Conservation (phyloP, 2,113 vertebrate species). For the Butastur rufipennis region DNA sequence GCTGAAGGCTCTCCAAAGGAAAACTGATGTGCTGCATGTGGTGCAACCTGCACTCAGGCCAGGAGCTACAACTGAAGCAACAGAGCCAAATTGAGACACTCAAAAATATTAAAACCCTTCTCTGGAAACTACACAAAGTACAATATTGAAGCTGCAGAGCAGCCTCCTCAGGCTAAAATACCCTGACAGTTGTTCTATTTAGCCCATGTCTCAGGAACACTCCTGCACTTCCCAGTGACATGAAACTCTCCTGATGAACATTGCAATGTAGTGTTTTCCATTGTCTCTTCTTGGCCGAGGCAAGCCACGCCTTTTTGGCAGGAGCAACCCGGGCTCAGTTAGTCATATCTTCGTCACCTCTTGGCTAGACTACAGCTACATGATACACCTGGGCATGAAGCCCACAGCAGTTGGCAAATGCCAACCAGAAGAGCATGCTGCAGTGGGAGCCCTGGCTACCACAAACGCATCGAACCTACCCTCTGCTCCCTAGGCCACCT, state of each 20-base stretch:
- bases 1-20: background rate
- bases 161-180: background rate
- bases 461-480: background rate
- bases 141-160: background rate
- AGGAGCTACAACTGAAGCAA: background rate
- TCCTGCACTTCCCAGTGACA: background rate
- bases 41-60: background rate
- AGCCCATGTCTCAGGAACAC: background rate
- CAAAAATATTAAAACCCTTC: background rate
- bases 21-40: background rate
- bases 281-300: background rate
- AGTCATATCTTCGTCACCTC: slow-evolving; percentile 18
- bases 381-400: slow-evolving; percentile 40
- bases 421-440: background rate
- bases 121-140: background rate
- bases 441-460: background rate
- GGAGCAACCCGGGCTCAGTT: background rate
- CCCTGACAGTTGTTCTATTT: background rate
- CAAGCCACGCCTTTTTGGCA: slow-evolving; percentile 4
- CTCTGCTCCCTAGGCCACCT: background rate
- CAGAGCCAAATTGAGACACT: background rate
- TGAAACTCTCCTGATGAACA: background rate
- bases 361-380: slow-evolving; percentile 9
- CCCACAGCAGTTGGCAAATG: slow-evolving; percentile 29
- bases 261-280: background rate